These are phyloP conservation scores for Melangyna quadrimaculata DNA, from an alignment of 2,888 invertebrate genomes.

Conservation along the genomic window DNA sequence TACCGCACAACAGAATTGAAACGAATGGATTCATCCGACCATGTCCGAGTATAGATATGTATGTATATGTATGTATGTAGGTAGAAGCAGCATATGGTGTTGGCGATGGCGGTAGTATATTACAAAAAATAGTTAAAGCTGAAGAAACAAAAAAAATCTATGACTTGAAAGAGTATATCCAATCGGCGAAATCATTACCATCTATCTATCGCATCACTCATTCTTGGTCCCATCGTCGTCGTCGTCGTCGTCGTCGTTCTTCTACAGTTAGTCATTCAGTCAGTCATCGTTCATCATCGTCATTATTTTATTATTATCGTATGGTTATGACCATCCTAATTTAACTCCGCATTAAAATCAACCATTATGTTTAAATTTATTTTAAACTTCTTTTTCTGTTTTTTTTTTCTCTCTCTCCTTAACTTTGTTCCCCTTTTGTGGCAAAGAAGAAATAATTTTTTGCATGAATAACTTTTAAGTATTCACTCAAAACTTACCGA, in stretches of 20 bases:
- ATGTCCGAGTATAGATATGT: constrained; percentile 44
- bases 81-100: constrained; percentile 20
- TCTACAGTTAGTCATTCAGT: not conserved
- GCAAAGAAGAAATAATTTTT: constrained; percentile 13
- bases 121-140: constrained; percentile 4
- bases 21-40: constrained; percentile 63
- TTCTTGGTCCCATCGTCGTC: constrained; percentile 16
- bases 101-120: not conserved
- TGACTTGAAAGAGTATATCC: not conserved
- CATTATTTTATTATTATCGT: constrained; percentile 46
- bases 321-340: constrained; percentile 52
- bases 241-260: not conserved
- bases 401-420: not conserved
- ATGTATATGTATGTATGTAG: too few relatives aligned
- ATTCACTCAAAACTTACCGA: constrained; percentile 43
- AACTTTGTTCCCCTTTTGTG: constrained; percentile 3
- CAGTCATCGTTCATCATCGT: constrained; percentile 21
- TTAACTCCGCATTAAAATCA: constrained; percentile 51
- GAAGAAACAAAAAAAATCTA: constrained; percentile 20
- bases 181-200: constrained; percentile 40
- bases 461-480: constrained; percentile 18
- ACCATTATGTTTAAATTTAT: constrained; percentile 51
- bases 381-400: constrained; percentile 40
- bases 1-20: constrained; percentile 59
- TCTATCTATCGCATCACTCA: constrained; percentile 11